Base-by-base conservation (phyloP, 2,797 vertebrate species). In the Spatula clypeata region DNA sequence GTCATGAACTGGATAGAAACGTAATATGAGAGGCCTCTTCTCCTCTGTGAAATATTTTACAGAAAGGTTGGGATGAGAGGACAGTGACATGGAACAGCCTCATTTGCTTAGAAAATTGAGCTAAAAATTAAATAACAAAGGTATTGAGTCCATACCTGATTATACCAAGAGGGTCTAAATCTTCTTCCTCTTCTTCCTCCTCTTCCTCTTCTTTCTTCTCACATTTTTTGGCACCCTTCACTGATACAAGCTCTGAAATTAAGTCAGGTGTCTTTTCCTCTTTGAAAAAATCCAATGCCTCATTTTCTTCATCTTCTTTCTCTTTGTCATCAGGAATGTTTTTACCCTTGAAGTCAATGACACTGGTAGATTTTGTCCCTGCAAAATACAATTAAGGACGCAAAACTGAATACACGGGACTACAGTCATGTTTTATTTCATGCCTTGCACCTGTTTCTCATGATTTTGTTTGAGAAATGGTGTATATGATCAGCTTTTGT, bases 101-200 rank as follows among this genome's bases (percentile, higher is more conserved):
- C 67, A 47, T 32, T 31, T 61, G 14, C 72, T 58, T 13, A 62
- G 40, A 76, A 88, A 86, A 86, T 20, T 34, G 62, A 23, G 13
- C 36, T 75, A 83, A 79, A 83, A 69, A 36, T 6, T n/a, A 82
- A 90, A 29, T 16, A 74, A 71, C 11, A 40, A 87, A 53, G 27
- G 58, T 49, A 84, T 47, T 15, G 51, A 34, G 79, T 53, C 72
- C 97, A 88, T 97, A 99, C 99, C 98, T 98, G 51, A 98, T 94
- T 96, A 98, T 97, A 77, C 98, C 98, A 93, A 99, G 97, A 17
- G 98, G 99, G 53, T 99, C 98, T 79, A 98, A 88, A 13, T 76
- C 95, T 64, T 98, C 98, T 55, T 98, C 98, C 24, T 98, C 98
- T 16, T 97, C 97, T 13, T 98, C 97, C 5, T 97, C 97, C 21